Evolutionary conservation across 2,888 invertebrate species (phyloP).

Genomic region (Megalurothrips usitatus): DNA sequence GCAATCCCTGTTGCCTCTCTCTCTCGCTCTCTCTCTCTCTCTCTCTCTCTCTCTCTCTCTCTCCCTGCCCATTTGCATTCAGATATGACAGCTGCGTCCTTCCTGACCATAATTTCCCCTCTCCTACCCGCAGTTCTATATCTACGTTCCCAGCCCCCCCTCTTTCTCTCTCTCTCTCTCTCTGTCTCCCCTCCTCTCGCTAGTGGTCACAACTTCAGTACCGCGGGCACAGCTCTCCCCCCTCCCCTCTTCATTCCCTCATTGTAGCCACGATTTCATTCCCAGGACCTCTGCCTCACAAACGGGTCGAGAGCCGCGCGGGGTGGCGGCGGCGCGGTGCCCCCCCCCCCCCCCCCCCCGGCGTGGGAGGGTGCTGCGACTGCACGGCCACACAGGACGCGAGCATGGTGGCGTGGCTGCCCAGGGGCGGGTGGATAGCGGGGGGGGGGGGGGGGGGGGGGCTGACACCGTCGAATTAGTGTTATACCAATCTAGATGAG

Average conservation of each 20-base stretch:
- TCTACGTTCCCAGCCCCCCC: background rate
- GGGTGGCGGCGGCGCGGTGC: no score
- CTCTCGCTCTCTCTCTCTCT: background rate
- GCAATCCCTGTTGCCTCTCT: no score
- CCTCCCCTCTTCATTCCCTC: background rate
- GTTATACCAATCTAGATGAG: background rate
- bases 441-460: background rate
- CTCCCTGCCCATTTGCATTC: background rate
- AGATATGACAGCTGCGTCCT: conserved; percentile 19
- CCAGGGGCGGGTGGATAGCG: no score
- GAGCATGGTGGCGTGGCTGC: no score
- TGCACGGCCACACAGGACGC: no score
- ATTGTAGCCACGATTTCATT: background rate
- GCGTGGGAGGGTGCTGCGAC: no score
- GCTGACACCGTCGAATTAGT: background rate
- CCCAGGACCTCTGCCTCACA: conserved; percentile 3
- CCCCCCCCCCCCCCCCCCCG: no score
- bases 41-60: background rate
- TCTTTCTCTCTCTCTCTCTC: background rate
- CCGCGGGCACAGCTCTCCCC: background rate
- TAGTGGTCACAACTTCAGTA: no score
- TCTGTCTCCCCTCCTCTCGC: background rate
- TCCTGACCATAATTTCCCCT: conserved; percentile 15
- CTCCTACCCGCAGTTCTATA: background rate
- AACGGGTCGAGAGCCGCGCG: background rate